These are phyloP conservation scores for Naso thynnoides DNA, from an alignment of 2,797 vertebrate species.

Conservation along the genomic window DNA sequence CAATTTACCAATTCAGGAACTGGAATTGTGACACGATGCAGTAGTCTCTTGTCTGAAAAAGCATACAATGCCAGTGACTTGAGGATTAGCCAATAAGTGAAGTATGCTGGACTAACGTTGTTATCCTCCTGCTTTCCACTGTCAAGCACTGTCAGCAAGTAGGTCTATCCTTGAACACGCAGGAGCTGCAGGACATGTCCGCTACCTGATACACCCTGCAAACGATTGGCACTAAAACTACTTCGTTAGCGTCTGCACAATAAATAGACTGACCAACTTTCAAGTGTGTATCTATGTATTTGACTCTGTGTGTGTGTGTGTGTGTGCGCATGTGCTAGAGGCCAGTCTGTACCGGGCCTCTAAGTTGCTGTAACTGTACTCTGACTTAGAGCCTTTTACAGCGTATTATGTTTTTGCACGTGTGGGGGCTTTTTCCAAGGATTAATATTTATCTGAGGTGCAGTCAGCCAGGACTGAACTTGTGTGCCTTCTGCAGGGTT, in stretches of 20 bases:
- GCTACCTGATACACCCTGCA: too few species aligned
- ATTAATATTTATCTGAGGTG: conserved; percentile 67
- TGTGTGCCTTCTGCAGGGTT: conserved; percentile 35
- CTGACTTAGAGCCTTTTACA: conserved; percentile 40
- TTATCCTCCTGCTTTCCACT: too few species aligned
- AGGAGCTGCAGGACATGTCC: too few species aligned
- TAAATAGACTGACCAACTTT: not conserved
- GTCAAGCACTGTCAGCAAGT: too few species aligned
- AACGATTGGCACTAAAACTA: not conserved
- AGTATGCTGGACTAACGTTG: too few species aligned
- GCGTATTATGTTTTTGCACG: conserved; percentile 55
- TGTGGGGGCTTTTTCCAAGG: conserved; percentile 56
- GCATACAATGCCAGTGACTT: too few species aligned
- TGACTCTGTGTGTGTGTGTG: not conserved
- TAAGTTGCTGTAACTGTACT: conserved; percentile 41
- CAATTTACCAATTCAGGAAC: too few species aligned
- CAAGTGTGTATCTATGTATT: not conserved
- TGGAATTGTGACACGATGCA: too few species aligned
- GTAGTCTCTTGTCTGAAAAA: too few species aligned
- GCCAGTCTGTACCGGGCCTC: conserved; percentile 29
- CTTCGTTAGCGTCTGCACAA: conserved; percentile 11
- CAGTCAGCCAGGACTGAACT: conserved; percentile 23
- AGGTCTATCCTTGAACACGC: too few species aligned
- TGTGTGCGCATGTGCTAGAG: conserved; percentile 4
- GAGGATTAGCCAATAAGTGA: too few species aligned